These are phyloP conservation scores for Siniperca obscura DNA, from an alignment of 2,797 vertebrate genomes.

Conservation along the genomic window DNA sequence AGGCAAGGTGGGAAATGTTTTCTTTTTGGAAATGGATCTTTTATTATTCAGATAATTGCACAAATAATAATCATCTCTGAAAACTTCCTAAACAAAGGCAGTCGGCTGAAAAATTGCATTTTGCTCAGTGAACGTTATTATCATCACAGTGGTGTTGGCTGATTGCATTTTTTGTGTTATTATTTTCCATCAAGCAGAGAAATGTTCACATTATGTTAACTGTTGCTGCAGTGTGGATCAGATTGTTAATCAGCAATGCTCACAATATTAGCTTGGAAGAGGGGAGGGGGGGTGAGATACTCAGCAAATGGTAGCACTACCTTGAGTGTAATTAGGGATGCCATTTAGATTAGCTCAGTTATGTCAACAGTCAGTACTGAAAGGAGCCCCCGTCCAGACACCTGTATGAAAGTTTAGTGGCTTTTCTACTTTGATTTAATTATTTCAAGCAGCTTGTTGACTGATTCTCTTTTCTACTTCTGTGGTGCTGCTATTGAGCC, in stretches of 20 bases:
- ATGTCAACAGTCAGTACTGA: conserved; percentile 47
- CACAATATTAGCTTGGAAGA: conserved; percentile 28
- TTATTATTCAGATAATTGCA: conserved; percentile 72
- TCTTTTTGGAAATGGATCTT: conserved; percentile 58
- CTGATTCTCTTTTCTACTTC: conserved; percentile 45
- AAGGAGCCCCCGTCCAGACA: conserved; percentile 50
- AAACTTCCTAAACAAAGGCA: conserved; percentile 78
- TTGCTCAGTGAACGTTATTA: conserved; percentile 73
- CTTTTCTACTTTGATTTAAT: conserved; percentile 58
- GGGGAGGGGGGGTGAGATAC: conserved; percentile 21
- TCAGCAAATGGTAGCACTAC: conserved; percentile 39
- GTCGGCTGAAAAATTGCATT: conserved; percentile 78
- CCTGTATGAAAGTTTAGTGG: conserved; percentile 33
- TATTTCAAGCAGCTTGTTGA: conserved; percentile 52
- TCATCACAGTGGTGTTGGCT: conserved; percentile 65
- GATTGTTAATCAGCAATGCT: conserved; percentile 64
- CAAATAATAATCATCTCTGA: conserved; percentile 76
- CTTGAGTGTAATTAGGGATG: conserved; percentile 56
- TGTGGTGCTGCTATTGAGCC: conserved; percentile 62
- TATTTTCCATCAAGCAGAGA: conserved; percentile 71
- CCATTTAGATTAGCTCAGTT: conserved; percentile 38
- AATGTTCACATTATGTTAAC: conserved; percentile 71
- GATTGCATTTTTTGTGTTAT: conserved; percentile 60
- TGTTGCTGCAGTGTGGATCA: conserved; percentile 58
- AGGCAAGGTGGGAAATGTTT: conserved; percentile 61